Evolutionary conservation across 2,888 invertebrate species (phyloP).

Genomic region (Nephrotoma appendiculata): DNA sequence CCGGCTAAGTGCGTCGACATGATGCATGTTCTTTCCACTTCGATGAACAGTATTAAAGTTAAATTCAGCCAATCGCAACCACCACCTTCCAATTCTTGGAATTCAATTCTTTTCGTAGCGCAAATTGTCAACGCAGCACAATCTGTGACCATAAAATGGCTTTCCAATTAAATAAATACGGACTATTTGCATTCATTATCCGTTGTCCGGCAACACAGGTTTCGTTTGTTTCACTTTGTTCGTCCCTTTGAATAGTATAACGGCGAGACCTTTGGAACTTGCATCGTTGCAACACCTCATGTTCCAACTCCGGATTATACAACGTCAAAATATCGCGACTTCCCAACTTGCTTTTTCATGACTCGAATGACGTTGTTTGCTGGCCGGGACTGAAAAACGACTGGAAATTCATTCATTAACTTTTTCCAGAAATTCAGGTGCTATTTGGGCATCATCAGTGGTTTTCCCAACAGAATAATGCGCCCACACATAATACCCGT

Average conservation of each 20-base stretch:
- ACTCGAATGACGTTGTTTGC: no score
- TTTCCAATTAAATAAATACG: background rate
- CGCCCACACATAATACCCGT: no score
- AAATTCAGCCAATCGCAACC: background rate
- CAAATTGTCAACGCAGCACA: no score
- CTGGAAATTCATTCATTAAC: no score
- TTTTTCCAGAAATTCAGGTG: no score
- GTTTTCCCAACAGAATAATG: no score
- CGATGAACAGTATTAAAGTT: background rate
- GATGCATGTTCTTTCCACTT: background rate
- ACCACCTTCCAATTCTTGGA: slow-evolving; percentile 1
- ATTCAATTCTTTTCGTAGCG: no score
- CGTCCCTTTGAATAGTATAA: slow-evolving; percentile 13
- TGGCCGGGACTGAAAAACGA: no score
- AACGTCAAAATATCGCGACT: background rate
- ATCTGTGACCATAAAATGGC: background rate
- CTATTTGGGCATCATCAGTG: no score
- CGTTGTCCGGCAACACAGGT: background rate
- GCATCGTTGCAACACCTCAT: slow-evolving; percentile 15
- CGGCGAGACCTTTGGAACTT: slow-evolving; percentile 15
- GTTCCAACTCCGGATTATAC: background rate
- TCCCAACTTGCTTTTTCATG: no score
- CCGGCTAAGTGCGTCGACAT: background rate
- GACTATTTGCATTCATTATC: background rate
- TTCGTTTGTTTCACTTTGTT: background rate